Conservation (phyloP, 2,888 invertebrate genomes). For the Diadegma fenestrale region DNA sequence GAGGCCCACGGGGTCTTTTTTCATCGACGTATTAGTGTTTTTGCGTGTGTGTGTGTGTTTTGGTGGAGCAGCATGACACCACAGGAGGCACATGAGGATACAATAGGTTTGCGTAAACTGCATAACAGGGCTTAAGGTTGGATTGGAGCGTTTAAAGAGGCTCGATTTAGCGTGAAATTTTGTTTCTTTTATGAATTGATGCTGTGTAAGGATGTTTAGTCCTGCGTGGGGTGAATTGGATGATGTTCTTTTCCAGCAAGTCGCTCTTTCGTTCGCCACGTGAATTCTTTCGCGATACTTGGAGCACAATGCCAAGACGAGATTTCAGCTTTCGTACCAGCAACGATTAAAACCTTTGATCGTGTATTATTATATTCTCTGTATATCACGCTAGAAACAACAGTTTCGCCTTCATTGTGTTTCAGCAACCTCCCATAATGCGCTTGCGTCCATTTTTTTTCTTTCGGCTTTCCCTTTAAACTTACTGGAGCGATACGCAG, state of each 20-base stretch:
- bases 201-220: constrained; percentile 6
- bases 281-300: constrained; percentile 36
- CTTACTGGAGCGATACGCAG: constrained; percentile 15
- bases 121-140: constrained; percentile 34
- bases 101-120: constrained; percentile 74
- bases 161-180: constrained; percentile 79
- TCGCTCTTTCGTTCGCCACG: constrained; percentile 43
- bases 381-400: constrained; percentile 58
- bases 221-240: constrained; percentile 27
- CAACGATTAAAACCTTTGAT: constrained; percentile 61
- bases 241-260: constrained; percentile 76
- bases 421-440: constrained; percentile 59
- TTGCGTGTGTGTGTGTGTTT: constrained; percentile 14
- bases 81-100: constrained; percentile 77
- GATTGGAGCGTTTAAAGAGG: constrained; percentile 67
- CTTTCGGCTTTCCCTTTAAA: background rate
- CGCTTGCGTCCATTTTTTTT: constrained; percentile 38
- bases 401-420: constrained; percentile 62
- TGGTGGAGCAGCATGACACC: constrained; percentile 77
- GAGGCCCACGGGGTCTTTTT: constrained; percentile 44
- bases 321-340: background rate
- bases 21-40: background rate
- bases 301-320: constrained; percentile 37
- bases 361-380: background rate
- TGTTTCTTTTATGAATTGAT: constrained; percentile 30